Evolutionary conservation across 2,113 vertebrate species (phyloP).

Genomic region (Panthera uncia): DNA sequence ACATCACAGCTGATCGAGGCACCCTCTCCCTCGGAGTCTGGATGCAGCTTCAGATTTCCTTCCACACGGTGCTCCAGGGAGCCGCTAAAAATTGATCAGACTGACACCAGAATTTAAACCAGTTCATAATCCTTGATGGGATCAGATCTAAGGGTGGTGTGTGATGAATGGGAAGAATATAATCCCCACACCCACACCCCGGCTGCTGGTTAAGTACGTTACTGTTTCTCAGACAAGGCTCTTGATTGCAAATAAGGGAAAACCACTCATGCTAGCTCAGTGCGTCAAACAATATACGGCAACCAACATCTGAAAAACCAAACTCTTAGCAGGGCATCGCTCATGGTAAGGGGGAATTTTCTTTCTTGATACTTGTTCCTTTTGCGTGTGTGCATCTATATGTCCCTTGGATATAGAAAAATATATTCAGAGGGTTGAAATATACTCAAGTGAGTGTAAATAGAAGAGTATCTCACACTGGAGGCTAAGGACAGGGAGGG

Average conservation of each 20-base stretch:
- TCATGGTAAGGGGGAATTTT: background rate
- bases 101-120: constrained; percentile 38
- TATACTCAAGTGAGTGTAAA: background rate
- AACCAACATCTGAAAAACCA: background rate
- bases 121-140: background rate
- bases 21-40: background rate
- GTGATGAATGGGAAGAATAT: background rate
- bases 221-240: constrained; percentile 38
- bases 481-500: background rate
- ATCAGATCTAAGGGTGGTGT: background rate
- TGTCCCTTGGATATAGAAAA: background rate
- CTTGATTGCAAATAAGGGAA: constrained; percentile 38
- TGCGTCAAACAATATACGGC: background rate
- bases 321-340: background rate
- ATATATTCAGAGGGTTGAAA: constrained; percentile 13
- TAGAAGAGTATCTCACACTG: background rate
- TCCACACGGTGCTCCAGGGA: background rate
- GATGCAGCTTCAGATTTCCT: background rate
- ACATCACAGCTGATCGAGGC: background rate
- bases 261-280: background rate
- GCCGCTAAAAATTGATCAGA: background rate
- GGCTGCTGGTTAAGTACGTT: background rate
- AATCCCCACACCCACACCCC: background rate
- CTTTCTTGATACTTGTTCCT: background rate
- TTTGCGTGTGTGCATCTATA: background rate